Conservation (phyloP, 2,888 invertebrate genomes). For the Lasioglossum marginatum region DNA sequence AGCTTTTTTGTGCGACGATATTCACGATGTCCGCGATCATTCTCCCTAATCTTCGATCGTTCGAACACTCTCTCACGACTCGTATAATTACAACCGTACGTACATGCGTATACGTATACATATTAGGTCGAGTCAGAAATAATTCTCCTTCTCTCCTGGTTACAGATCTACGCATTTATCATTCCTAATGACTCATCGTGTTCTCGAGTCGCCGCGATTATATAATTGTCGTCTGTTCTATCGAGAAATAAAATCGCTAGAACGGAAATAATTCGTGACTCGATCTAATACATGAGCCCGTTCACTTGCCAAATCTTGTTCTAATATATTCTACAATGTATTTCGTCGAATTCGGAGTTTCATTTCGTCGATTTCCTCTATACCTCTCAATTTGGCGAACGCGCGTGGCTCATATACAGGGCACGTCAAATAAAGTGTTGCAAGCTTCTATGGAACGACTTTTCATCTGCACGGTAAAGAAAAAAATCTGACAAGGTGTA, state of each 20-base stretch:
- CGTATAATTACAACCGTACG: slow-evolving; percentile 14
- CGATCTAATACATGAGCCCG: background rate
- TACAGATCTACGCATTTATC: background rate
- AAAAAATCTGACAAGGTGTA: background rate
- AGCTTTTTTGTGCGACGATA: slow-evolving; percentile 47
- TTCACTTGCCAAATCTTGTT: background rate
- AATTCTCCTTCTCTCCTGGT: background rate
- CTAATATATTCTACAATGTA: background rate
- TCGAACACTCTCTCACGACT: background rate
- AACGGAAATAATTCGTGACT: slow-evolving; percentile 1
- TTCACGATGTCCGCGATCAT: slow-evolving; percentile 8
- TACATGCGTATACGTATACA: background rate
- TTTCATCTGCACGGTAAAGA: background rate
- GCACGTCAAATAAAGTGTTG: slow-evolving; percentile 1
- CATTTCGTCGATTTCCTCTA: background rate
- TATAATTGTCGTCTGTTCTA: background rate
- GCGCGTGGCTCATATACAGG: background rate
- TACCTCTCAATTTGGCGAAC: background rate
- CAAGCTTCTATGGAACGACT: background rate
- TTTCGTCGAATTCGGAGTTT: background rate
- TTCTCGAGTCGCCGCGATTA: background rate
- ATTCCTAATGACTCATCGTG: background rate
- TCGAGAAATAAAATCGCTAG: background rate
- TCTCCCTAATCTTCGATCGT: background rate
- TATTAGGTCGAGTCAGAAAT: slow-evolving; percentile 9